phyloP scores from a whole-genome alignment of 2,797 vertebrate genomes.

The Geotria australis region DNA sequence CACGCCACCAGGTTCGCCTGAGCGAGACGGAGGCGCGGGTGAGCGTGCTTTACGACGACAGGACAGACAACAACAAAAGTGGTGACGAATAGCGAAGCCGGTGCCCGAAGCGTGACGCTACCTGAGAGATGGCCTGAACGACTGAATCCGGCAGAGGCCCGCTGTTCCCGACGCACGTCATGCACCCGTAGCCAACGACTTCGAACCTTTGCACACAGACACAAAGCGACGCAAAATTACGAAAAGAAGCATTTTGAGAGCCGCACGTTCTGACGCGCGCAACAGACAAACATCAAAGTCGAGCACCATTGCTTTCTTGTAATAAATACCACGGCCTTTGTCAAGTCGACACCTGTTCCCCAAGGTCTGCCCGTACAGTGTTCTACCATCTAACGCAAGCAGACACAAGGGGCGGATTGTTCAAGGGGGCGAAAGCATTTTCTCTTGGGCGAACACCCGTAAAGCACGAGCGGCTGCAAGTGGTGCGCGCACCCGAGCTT shows the following conservation, averaged over 20 bases:
- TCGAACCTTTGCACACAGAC: conserved; percentile 31
- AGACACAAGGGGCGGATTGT: too few relatives aligned
- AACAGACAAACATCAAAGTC: background rate
- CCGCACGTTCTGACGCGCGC: background rate
- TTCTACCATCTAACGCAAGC: too few relatives aligned
- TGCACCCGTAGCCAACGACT: conserved; percentile 88
- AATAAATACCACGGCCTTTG: too few relatives aligned
- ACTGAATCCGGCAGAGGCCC: conserved; percentile 65
- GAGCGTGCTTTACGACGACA: background rate
- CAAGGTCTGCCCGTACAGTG: too few relatives aligned
- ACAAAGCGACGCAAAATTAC: too few relatives aligned
- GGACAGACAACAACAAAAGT: background rate
- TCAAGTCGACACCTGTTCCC: too few relatives aligned
- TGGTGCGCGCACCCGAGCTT: conserved; percentile 39
- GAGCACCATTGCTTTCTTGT: too few relatives aligned
- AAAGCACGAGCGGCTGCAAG: too few relatives aligned
- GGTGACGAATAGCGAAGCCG: background rate
- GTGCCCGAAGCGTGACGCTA: conserved; percentile 7
- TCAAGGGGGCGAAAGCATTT: too few relatives aligned
- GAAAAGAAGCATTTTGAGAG: too few relatives aligned
- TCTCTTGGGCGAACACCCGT: too few relatives aligned
- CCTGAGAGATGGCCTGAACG: conserved; percentile 64
- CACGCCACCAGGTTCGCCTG: conserved; percentile 68
- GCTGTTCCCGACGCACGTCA: conserved; percentile 97
- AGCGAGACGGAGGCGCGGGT: background rate